Conservation (phyloP, 2,113 vertebrate species). For the Chaetops frenatus region DNA sequence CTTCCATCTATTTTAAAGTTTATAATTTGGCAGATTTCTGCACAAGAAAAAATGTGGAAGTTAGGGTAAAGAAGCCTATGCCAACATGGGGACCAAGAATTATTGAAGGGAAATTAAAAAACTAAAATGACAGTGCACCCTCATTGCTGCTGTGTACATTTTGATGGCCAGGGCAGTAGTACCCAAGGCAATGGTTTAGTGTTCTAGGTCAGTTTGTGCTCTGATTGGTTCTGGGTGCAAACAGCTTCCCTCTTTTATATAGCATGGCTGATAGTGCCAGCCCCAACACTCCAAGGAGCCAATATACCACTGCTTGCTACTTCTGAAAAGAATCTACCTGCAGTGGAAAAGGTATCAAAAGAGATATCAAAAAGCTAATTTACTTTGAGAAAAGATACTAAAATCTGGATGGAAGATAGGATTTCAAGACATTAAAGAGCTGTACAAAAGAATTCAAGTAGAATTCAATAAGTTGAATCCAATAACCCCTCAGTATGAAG, state of each 20-base stretch:
- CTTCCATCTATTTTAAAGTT: slow-evolving; percentile 72
- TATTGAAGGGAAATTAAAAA: background rate
- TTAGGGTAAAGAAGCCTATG: background rate
- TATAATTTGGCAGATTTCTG: slow-evolving; percentile 69
- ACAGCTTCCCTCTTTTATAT: background rate
- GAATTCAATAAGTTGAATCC: background rate
- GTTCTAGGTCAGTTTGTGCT: background rate
- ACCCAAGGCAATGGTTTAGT: background rate
- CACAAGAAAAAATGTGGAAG: background rate
- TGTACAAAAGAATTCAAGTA: background rate
- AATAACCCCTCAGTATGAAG: background rate
- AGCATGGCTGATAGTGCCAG: background rate
- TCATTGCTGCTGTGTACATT: background rate
- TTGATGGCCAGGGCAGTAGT: background rate
- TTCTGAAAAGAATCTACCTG: background rate
- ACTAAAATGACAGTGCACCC: background rate
- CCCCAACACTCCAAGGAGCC: background rate
- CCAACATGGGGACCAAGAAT: background rate
- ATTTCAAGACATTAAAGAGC: background rate
- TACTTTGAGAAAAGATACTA: background rate
- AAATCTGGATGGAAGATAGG: background rate
- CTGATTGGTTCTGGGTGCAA: background rate
- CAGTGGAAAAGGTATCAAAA: background rate
- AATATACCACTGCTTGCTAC: background rate
- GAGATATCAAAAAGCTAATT: background rate